Base-by-base conservation (phyloP, 1,140 invertebrate genomes). In the Ceratina calcarata region DNA sequence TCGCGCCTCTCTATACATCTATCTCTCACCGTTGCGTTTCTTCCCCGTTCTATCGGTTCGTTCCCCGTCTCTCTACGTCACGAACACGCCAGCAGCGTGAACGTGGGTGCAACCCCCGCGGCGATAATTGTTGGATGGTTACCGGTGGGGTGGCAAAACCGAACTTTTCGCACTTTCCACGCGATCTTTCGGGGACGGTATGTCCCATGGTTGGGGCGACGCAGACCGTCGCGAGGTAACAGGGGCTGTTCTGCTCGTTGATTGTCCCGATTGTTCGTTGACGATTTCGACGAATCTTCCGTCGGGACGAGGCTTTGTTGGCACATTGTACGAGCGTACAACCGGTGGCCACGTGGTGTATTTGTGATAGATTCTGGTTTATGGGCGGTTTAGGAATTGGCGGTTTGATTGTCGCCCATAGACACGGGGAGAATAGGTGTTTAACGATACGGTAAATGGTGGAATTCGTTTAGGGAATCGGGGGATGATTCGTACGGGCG, bases 221-320 rank as follows among this genome's bases (percentile, higher is more conserved):
- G 18, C 32, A 55, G 68, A 57, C 18, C 69, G 45, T 24, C 61
- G 61, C 22, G 51, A 64, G 60, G 51, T 55, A n/a, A 24, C 66
- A 65, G 68, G 74, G 24, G 58, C 37, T 67, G 57, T 51, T 69
- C 16, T 45, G 37, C 6, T 45, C 53, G 64, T 62, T 86, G 81
- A 86, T 86, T 86, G 84, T 83, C 70, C 65, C 85, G 84, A 86
- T 86, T 86, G 85, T 86, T 83, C 85, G 73, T 13, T 32, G 13
- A 45, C 80, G 70, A 69, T 82, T 60, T 66, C 72, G 32, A 24
- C 53, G 81, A 74, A 67, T 64, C 77, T 80, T 53, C 58, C 4
- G 45, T 27, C 27, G 61, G 69, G 58, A 60, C 62, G 69, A 65
- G 62, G 69, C 78, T 85, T 80, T 86, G 80, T 83, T 77, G 74